These are phyloP conservation scores for Diogma glabrata DNA, from an alignment of 2,888 invertebrate genomes.

Conservation along the genomic window DNA sequence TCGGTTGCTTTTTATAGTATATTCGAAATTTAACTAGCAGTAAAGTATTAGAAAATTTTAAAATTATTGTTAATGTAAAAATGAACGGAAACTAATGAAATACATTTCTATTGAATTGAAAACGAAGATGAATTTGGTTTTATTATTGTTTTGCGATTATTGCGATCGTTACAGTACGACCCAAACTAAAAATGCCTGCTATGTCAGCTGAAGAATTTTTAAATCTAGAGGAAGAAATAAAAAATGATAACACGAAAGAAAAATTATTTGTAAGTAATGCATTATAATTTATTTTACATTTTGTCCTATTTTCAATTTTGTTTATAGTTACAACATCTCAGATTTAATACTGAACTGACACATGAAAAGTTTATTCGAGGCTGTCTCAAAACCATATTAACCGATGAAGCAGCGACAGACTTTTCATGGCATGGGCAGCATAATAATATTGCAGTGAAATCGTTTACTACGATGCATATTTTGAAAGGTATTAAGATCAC, in stretches of 20 bases:
- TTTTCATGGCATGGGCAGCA: constrained; percentile 14
- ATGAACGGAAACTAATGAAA: no score
- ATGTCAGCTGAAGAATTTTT: not conserved
- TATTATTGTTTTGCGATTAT: no score
- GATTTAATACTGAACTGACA: not conserved
- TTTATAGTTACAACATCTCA: not conserved
- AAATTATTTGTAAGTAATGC: not conserved
- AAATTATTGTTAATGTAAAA: no score
- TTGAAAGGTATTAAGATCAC: constrained; percentile 15
- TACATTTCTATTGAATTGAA: no score
- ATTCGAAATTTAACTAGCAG: no score
- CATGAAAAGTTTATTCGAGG: not conserved
- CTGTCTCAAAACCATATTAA: constrained; percentile 11
- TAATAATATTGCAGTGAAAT: constrained; percentile 10
- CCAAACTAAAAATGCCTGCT: not conserved
- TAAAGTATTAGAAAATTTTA: no score
- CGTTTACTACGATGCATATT: constrained; percentile 12
- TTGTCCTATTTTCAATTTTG: not conserved
- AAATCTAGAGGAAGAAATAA: not conserved
- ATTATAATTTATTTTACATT: no score
- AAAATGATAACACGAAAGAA: not conserved
- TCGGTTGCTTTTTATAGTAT: no score
- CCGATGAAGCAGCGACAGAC: constrained; percentile 13
- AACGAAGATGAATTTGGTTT: no score
- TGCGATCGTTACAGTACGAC: no score